Conservation (phyloP, 1,140 invertebrate genomes). For the Caenorhabditis remanei region DNA sequence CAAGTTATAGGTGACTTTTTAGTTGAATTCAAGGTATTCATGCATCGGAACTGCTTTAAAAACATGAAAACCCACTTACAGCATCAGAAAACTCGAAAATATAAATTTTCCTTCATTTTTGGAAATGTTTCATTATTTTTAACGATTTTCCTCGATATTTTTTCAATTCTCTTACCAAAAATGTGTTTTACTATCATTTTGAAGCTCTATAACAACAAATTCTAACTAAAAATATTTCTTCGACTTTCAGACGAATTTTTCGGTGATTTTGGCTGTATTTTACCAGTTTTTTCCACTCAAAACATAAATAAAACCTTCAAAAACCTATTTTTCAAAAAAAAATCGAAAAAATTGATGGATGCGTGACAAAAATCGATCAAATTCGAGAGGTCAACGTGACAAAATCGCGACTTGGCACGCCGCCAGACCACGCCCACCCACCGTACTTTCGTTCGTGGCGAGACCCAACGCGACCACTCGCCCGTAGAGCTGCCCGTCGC, state of each 20-base stretch:
- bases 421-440: constrained; percentile 15
- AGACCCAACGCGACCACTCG: constrained; percentile 38
- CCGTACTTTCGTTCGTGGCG: constrained; percentile 12
- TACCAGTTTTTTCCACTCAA: not conserved
- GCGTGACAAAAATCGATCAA: not conserved
- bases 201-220: too few species aligned
- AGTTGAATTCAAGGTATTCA: too few species aligned
- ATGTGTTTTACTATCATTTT: too few species aligned
- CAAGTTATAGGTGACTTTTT: too few species aligned
- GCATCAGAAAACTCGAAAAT: too few species aligned
- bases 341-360: not conserved
- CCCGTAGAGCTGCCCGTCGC: constrained; percentile 49
- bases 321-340: not conserved
- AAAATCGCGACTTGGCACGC: not conserved
- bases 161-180: too few species aligned
- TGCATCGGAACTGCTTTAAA: too few species aligned
- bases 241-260: not conserved
- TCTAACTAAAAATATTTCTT: too few species aligned
- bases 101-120: too few species aligned
- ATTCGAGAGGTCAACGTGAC: not conserved
- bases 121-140: too few species aligned
- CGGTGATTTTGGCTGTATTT: not conserved
- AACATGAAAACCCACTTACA: too few species aligned
- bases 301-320: not conserved
- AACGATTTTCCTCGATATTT: too few species aligned